Conservation (phyloP, 2,113 vertebrate genomes). For the Calyptomena viridis region DNA sequence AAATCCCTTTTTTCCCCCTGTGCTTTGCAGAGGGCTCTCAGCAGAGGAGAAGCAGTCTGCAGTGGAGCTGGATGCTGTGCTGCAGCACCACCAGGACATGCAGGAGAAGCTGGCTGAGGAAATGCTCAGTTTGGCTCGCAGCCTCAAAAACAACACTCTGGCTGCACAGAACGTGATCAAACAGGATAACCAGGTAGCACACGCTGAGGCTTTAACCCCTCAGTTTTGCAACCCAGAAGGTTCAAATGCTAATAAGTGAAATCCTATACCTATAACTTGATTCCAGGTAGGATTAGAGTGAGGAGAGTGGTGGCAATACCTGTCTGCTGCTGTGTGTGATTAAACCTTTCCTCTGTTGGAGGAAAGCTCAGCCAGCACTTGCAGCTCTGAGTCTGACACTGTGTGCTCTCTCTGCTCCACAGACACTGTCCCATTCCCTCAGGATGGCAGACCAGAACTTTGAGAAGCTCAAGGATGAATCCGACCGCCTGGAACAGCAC, state of each 20-base stretch:
- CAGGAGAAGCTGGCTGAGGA: constrained; percentile 98
- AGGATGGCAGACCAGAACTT: constrained; percentile 93
- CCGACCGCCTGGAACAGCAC: constrained; percentile 92
- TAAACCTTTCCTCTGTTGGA: background rate
- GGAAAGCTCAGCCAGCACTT: background rate
- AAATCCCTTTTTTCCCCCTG: fast-evolving
- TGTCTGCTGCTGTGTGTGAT: background rate
- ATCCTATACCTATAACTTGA: background rate
- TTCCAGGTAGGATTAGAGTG: background rate
- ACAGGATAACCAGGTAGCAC: constrained; percentile 93
- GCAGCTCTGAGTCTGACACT: background rate
- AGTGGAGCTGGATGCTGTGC: constrained; percentile 86
- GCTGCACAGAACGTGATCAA: constrained; percentile 95
- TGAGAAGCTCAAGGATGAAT: constrained; percentile 94
- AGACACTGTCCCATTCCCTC: constrained; percentile 92
- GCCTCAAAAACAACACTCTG: constrained; percentile 93
- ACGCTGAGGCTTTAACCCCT: background rate
- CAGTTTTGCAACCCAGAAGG: background rate
- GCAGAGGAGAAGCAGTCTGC: constrained; percentile 87
- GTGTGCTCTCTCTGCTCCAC: background rate
- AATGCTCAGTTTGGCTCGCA: constrained; percentile 93
- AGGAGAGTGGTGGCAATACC: background rate
- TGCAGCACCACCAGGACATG: constrained; percentile 90
- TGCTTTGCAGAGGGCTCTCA: constrained; percentile 64
- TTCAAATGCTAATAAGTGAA: background rate